Base-by-base conservation (phyloP, 2,113 vertebrate species). In the Xyrauchen texanus region DNA sequence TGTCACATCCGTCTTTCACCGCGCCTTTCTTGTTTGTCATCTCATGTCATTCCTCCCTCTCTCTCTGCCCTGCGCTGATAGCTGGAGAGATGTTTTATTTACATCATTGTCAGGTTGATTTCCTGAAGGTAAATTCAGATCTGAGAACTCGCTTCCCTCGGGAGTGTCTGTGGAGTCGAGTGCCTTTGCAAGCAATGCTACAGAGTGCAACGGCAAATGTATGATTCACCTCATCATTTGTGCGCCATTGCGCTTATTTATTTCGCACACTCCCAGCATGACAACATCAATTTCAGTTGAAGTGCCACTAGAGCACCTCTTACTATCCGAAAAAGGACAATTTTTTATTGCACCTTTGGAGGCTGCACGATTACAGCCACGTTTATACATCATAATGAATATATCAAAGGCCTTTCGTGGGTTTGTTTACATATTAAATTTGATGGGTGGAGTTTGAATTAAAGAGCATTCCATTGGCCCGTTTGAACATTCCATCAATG, bases 51-150 rank as follows among this genome's bases (percentile, higher is more conserved):
- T 42, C 60, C 51, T 67, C 42, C 51, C 44, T 42, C 34, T 58
- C 68, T 45, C 55, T 77, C 75, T 81, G 62, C 45, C 53, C 69
- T 21, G 44, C 45, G 4, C 60, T 64, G 73, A 84, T 81, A 69
- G 70, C n/a, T 21, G 76, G 76, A 6, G 65, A 60, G 79, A 84
- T 84, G 79, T 79, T 84, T 84, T 84, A 84, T 84, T 82, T 82
- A 84, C 83, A 53, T 76, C 74, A 55, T 44, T 81, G 79, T 76
- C 76, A 76, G 83, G 78, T 79, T 79, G 16, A 81, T 82, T 84
- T 84, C 79, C 80, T 81, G 79, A 62, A 79, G 76, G 76, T 84
- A 81, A 79, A 84, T 79, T 84, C 80, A 84, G 83, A 84, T 84
- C 76, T 79, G 57, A 82, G 72, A 66, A 67, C 67, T 5, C 5